Percentiles rank a stretch among this genome's conserved stretches.
phyloP scores from a whole-genome alignment of 2,888 invertebrate species.

The Xiphydria camelus region DNA sequence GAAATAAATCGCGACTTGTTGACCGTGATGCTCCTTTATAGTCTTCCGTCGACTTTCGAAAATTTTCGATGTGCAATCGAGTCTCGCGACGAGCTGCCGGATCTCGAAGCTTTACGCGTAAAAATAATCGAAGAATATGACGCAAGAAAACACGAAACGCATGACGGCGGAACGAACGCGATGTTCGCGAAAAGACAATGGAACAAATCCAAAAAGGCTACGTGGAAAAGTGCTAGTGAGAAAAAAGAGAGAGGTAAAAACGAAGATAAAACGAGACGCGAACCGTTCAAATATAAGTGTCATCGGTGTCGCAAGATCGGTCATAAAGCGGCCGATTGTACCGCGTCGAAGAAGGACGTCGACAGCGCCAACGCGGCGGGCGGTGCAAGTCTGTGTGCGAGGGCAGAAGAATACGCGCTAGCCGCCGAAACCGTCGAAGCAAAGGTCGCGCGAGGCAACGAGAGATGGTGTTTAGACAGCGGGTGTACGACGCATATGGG shows the following conservation, averaged over 20 bases:
- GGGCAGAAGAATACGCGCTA: neutral
- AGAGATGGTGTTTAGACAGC: conserved; percentile 53
- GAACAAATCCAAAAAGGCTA: too few relatives aligned
- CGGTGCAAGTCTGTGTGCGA: neutral
- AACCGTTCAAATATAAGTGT: neutral
- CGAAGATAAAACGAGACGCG: neutral
- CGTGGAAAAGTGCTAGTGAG: neutral
- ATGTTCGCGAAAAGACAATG: too few relatives aligned
- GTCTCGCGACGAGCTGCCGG: conserved; percentile 13
- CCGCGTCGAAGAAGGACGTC: neutral
- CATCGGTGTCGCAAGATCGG: neutral
- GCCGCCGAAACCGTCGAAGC: neutral
- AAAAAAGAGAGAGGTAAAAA: neutral
- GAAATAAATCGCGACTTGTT: conserved; percentile 11
- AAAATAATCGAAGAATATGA: conserved; percentile 37
- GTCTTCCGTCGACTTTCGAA: conserved; percentile 10
- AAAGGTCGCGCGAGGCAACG: neutral
- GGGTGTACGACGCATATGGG: conserved; percentile 49
- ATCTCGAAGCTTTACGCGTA: conserved; percentile 9
- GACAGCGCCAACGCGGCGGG: conserved; percentile 3
- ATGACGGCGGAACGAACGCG: neutral
- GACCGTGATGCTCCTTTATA: conserved; percentile 9
- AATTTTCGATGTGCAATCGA: conserved; percentile 18
- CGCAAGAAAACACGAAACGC: conserved; percentile 24
- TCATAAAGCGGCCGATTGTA: conserved; percentile 4